A percentile compares a stretch with the other conserved stretches of the same genome.
Evolutionary conservation across 2,113 vertebrate genomes (phyloP).

Genomic region (Oncorhynchus keta): DNA sequence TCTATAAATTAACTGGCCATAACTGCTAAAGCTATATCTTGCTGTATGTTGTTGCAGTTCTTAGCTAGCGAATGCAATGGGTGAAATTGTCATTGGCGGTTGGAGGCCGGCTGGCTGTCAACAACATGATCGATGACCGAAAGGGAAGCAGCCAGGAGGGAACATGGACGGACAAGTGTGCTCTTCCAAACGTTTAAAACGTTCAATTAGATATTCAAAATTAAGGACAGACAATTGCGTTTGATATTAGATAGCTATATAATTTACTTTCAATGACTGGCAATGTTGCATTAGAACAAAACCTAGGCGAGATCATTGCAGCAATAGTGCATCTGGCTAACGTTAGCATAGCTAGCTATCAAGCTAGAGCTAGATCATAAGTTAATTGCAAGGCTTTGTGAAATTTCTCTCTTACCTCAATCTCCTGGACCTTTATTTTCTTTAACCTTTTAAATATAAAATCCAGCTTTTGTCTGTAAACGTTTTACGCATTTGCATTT

Average conservation of each 20-base stretch:
- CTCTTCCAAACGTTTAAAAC: neutral
- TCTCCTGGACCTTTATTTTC: neutral
- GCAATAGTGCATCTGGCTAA: neutral
- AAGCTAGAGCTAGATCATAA: neutral
- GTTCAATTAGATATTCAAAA: neutral
- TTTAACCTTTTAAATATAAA: neutral
- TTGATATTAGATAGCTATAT: no score
- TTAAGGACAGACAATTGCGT: no score
- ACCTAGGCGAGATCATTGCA: neutral
- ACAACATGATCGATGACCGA: constrained; percentile 22
- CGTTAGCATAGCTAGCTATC: constrained; percentile 2
- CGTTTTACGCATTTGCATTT: neutral
- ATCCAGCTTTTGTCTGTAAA: neutral
- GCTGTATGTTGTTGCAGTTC: no score
- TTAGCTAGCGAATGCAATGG: neutral
- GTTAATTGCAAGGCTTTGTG: neutral
- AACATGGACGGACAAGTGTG: constrained; percentile 37
- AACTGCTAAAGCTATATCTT: no score
- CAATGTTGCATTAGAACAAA: neutral
- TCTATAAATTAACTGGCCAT: no score
- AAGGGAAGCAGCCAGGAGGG: constrained; percentile 2
- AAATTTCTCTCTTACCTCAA: neutral
- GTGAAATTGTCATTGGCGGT: constrained; percentile 1
- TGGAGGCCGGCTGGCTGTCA: constrained; percentile 18
- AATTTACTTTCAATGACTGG: no score